A percentile compares a stretch with the other conserved stretches of the same genome.
phyloP scores from a whole-genome alignment of 2,888 invertebrate genomes.

The Ypsolopha scabrella region DNA sequence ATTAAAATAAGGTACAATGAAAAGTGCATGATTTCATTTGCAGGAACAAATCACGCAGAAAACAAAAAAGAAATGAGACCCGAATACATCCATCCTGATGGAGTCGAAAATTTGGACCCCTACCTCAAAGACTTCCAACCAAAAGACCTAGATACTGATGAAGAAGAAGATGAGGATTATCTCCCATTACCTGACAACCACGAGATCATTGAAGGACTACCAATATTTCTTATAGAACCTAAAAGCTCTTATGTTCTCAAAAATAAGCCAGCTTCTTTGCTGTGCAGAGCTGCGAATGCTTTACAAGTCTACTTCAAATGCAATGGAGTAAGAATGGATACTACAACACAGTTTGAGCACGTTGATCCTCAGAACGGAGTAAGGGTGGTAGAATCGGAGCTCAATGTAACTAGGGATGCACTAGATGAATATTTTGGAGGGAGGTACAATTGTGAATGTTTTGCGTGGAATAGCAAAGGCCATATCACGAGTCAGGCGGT shows the following conservation, averaged over 20 bases:
- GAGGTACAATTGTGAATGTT: slow-evolving; percentile 87
- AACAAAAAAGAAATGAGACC: slow-evolving; percentile 21
- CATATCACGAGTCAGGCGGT: slow-evolving; percentile 83
- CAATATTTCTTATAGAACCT: slow-evolving; percentile 90
- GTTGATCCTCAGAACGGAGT: slow-evolving; percentile 85
- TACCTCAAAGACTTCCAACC: slow-evolving; percentile 28
- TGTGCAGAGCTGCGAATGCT: slow-evolving; percentile 92
- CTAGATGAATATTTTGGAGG: slow-evolving; percentile 88
- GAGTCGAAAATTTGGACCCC: slow-evolving; percentile 51
- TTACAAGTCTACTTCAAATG: slow-evolving; percentile 86
- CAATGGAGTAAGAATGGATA: slow-evolving; percentile 72
- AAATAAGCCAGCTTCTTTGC: slow-evolving; percentile 87
- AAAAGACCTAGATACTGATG: slow-evolving; percentile 31
- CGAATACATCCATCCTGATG: slow-evolving; percentile 60
- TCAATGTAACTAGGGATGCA: slow-evolving; percentile 82
- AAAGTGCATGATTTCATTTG: neutral
- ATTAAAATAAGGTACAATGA: neutral
- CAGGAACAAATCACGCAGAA: neutral
- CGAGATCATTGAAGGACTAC: slow-evolving; percentile 77
- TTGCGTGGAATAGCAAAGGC: slow-evolving; percentile 85
- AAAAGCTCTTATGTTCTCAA: slow-evolving; percentile 89
- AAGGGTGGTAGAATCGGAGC: slow-evolving; percentile 79
- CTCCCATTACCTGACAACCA: slow-evolving; percentile 67
- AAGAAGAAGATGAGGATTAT: slow-evolving; percentile 59
- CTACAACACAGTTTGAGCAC: slow-evolving; percentile 76